Conservation (phyloP, 2,888 invertebrate genomes). For the Trilocha varians region DNA sequence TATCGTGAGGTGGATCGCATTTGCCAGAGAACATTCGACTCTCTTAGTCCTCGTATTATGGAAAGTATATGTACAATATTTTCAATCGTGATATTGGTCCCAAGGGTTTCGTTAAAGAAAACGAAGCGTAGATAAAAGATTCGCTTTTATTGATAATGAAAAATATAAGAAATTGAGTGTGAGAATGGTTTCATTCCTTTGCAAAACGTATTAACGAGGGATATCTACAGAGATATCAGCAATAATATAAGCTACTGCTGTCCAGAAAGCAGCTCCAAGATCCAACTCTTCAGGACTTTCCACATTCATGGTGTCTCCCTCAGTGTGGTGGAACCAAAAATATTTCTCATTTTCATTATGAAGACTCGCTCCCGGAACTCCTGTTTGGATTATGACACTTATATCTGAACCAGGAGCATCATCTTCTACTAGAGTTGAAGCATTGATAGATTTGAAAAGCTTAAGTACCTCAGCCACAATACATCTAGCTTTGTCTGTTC, state of each 20-base stretch:
- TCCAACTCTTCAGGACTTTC: slow-evolving; percentile 80
- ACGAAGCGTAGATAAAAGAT: slow-evolving; percentile 42
- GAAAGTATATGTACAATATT: slow-evolving; percentile 38
- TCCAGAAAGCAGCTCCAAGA: slow-evolving; percentile 83
- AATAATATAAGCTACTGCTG: slow-evolving; percentile 82
- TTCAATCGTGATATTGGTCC: slow-evolving; percentile 38
- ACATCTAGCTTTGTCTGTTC: slow-evolving; percentile 74
- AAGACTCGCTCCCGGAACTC: slow-evolving; percentile 82
- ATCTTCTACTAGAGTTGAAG: slow-evolving; percentile 70
- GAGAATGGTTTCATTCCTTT: not conserved
- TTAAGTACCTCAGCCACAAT: slow-evolving; percentile 79
- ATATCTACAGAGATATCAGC: slow-evolving; percentile 82
- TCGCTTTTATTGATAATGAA: slow-evolving; percentile 23
- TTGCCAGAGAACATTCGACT: slow-evolving; percentile 25
- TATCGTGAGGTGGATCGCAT: slow-evolving; percentile 37
- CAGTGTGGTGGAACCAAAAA: slow-evolving; percentile 82
- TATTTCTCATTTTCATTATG: slow-evolving; percentile 80
- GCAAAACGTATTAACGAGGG: slow-evolving; percentile 51
- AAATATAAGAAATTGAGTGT: not conserved
- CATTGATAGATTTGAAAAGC: slow-evolving; percentile 78
- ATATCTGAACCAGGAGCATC: slow-evolving; percentile 82
- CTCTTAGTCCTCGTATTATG: slow-evolving; percentile 18
- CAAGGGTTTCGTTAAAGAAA: slow-evolving; percentile 38
- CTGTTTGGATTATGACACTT: slow-evolving; percentile 70
- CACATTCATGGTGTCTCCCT: slow-evolving; percentile 85